Evolutionary conservation across 1,140 invertebrate genomes (phyloP), one percentile per base, ranked within the genome.

Genomic region (Rhopalosiphum padi): DNA sequence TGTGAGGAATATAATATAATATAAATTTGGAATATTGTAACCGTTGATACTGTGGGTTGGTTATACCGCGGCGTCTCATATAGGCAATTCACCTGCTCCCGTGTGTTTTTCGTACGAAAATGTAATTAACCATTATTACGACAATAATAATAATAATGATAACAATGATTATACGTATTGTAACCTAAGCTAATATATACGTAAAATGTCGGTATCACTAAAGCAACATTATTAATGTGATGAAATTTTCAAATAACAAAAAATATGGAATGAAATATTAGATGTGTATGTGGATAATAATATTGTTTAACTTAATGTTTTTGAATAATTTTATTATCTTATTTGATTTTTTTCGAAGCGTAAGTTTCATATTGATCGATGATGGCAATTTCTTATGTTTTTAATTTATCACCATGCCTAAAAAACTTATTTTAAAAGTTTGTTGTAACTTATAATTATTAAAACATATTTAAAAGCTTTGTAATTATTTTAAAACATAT

Each of bases 1-100:
- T 15, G 30, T n/a, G 25, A 15, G 30, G 15, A 77, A n/a, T n/a
- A 60, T 60, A 30, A 30, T 60, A 60, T 9, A 46, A 51, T 77
- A 77, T 77, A 18, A 68, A 68, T 68, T 15, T 4, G n/a, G n/a
- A n/a, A n/a, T 7, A 5, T 35, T 77, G 4, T 77, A 77, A n/a
- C 30, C 15, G 30, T 77, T 68, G 30, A 15, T 85, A 82, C 1
- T 85, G 37, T 43, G 35, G 1, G 11, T 46, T 35, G 6, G 21
- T 23, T n/a, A 55, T 86, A 53, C 48, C 48, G 6, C 91, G 91
- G 91, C 91, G 77, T 86, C 8, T 43, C 46, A 77, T 85, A 85
- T 93, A 93, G 91, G 91, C 91, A 93, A 93, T 93, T 85, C 77
- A 86, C 46, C 91, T n/a, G 35, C 48, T 37, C 25, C 25, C 82